phyloP scores from a whole-genome alignment of 2,113 vertebrate genomes.

The Phoxinus phoxinus region DNA sequence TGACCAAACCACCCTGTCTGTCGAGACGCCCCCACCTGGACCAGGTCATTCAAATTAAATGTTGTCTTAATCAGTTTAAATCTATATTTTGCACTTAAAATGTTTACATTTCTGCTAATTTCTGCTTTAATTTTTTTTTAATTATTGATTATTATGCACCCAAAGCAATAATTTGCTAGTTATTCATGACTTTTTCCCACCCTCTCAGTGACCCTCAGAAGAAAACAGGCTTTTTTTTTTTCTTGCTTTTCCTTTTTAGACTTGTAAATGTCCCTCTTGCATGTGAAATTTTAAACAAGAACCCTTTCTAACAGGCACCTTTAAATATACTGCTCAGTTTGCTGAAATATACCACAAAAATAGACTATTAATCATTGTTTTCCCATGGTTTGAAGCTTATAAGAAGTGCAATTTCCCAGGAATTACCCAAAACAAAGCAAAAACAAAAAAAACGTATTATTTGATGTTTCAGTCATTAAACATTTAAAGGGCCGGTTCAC shows the following conservation, averaged over 20 bases:
- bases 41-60: constrained; percentile 62
- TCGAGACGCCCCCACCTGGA: constrained; percentile 50
- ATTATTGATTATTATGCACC: too few species aligned
- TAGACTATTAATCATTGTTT: neutral
- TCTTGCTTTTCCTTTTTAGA: neutral
- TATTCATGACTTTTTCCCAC: neutral
- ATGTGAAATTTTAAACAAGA: neutral
- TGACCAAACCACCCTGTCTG: neutral
- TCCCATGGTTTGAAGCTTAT: neutral
- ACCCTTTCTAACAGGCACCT: neutral
- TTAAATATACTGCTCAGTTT: neutral
- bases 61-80: neutral
- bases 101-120: neutral
- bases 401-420: neutral
- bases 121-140: neutral
- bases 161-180: neutral
- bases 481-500: too few species aligned
- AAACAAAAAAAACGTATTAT: too few species aligned
- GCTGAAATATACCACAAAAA: neutral
- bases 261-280: neutral
- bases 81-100: neutral
- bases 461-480: too few species aligned
- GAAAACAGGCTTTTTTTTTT: neutral
- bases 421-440: neutral
- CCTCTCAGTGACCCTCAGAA: neutral